Evolutionary conservation across 1,140 invertebrate species (phyloP).

Genomic region (Micrasema longulum): DNA sequence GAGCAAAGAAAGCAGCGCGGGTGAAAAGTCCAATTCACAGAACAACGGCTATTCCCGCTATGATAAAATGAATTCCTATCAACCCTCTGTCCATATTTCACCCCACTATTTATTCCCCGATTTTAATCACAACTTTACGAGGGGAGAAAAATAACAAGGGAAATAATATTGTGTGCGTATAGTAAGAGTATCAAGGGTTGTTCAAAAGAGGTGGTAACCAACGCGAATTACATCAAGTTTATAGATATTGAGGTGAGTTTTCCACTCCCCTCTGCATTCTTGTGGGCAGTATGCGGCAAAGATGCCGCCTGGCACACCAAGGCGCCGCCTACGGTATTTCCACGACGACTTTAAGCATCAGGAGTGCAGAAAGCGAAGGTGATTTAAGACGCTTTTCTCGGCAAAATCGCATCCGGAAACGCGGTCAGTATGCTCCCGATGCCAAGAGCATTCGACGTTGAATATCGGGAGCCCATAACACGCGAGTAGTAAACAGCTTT

Average conservation of each 20-base stretch:
- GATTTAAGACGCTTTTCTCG: conserved; percentile 7
- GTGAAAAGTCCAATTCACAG: conserved; percentile 16
- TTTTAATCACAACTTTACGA: not conserved
- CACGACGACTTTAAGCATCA: conserved; percentile 9
- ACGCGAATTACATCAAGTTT: not conserved
- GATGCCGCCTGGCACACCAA: conserved; percentile 18
- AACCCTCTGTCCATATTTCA: not conserved
- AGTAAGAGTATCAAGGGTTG: not conserved
- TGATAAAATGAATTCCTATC: conserved; percentile 13
- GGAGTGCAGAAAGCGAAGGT: conserved; percentile 13
- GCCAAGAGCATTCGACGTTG: not conserved
- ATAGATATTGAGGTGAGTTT: conserved; percentile 3
- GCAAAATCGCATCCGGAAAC: conserved; percentile 14
- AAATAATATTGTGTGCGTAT: not conserved
- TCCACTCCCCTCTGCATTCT: not conserved
- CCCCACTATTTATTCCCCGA: not conserved
- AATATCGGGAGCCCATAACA: conserved; percentile 4
- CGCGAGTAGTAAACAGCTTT: not conserved
- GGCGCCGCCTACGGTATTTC: conserved; percentile 38
- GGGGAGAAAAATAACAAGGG: conserved; percentile 9
- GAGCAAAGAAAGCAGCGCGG: conserved; percentile 10
- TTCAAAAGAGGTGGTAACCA: conserved; percentile 24
- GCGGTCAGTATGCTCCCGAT: conserved; percentile 5
- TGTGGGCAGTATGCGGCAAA: conserved; percentile 18
- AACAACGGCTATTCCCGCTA: not conserved